Conservation (phyloP, 2,797 vertebrate species). For the Setipinna tenuifilis region DNA sequence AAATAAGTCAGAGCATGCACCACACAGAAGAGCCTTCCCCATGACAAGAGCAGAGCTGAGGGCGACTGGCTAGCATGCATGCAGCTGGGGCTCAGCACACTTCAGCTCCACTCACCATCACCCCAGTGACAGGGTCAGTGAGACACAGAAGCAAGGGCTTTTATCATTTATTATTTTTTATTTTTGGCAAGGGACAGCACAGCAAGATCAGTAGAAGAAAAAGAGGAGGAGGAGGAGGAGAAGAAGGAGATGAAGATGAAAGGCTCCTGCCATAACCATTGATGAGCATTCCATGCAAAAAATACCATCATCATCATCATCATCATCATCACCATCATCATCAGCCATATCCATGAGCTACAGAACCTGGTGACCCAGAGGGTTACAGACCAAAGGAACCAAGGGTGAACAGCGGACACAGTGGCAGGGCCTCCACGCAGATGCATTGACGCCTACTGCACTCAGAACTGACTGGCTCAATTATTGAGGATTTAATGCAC, state of each 20-base stretch:
- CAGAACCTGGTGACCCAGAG: constrained; percentile 73
- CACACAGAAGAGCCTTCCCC: constrained; percentile 65
- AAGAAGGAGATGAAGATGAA: constrained; percentile 29
- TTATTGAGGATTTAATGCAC: not conserved
- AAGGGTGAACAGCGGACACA: constrained; percentile 73
- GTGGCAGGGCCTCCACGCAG: constrained; percentile 32
- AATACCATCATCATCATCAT: constrained; percentile 72
- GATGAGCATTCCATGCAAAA: constrained; percentile 83
- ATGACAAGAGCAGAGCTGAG: constrained; percentile 53
- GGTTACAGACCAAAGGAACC: constrained; percentile 70
- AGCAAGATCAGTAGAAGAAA: constrained; percentile 15
- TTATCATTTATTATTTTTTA: too few species aligned
- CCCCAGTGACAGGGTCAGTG: constrained; percentile 34
- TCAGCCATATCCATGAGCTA: constrained; percentile 59
- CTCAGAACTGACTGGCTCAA: constrained; percentile 15
- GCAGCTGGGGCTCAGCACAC: constrained; percentile 56
- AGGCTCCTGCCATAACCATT: constrained; percentile 70
- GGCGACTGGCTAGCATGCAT: constrained; percentile 62
- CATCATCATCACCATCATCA: constrained; percentile 60
- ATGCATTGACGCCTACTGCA: not conserved
- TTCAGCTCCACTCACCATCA: constrained; percentile 55
- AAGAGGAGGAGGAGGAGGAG: constrained; percentile 50
- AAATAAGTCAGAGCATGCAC: constrained; percentile 73
- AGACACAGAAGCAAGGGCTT: constrained; percentile 7
- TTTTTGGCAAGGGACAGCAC: not conserved